These are phyloP conservation scores for Drosophila rellima DNA, from an alignment of 2,888 invertebrate species.

Conservation along the genomic window DNA sequence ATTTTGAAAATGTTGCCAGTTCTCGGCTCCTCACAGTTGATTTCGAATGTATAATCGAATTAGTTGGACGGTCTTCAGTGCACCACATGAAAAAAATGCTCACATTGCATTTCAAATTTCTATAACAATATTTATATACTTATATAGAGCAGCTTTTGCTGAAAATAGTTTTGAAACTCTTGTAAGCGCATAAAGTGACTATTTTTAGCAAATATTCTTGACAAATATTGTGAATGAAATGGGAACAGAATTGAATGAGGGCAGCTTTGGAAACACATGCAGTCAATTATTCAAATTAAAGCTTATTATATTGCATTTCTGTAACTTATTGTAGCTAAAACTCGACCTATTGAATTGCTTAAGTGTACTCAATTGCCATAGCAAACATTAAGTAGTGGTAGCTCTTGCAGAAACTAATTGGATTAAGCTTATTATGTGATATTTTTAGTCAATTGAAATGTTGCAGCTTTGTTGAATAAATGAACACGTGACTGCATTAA, in stretches of 20 bases:
- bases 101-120: neutral
- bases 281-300: neutral
- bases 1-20: conserved; percentile 2
- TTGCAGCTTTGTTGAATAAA: neutral
- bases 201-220: neutral
- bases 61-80: conserved; percentile 1
- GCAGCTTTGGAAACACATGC: neutral
- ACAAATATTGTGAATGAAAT: neutral
- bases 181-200: neutral
- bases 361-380: neutral
- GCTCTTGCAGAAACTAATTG: conserved; percentile 1
- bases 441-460: conserved; percentile 1
- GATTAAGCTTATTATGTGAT: conserved; percentile 2
- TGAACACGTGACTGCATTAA: neutral
- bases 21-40: neutral
- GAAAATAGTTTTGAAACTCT: neutral
- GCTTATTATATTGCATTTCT: neutral
- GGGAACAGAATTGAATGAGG: neutral
- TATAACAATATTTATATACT: too few species aligned
- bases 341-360: neutral
- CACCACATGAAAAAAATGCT: neutral
- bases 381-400: neutral
- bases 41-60: conserved; percentile 7
- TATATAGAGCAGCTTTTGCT: neutral
- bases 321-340: neutral